These are phyloP conservation scores for Tokudaia muenninki DNA, from an alignment of 2,797 vertebrate genomes.

Conservation along the genomic window DNA sequence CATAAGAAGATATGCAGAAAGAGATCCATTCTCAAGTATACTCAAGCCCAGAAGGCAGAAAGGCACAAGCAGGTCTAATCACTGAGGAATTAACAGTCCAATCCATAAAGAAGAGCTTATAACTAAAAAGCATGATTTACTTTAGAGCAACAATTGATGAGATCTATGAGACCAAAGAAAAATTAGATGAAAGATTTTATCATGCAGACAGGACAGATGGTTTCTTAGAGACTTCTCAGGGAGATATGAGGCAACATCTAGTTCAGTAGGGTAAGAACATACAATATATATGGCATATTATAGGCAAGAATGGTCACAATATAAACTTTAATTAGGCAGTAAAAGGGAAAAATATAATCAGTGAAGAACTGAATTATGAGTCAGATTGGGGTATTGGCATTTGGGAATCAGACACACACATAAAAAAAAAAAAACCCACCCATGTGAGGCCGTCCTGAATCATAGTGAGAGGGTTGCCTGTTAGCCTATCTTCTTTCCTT, in stretches of 20 bases:
- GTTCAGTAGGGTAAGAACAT: background rate
- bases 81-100: background rate
- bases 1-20: background rate
- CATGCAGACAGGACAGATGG: background rate
- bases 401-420: background rate
- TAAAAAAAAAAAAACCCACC: too few relatives aligned
- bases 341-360: background rate
- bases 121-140: background rate
- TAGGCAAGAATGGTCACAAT: background rate
- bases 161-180: background rate
- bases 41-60: too few relatives aligned
- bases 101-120: background rate
- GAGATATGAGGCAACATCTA: background rate
- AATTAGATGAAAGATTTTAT: background rate
- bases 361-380: background rate
- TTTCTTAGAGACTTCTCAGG: background rate
- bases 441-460: background rate
- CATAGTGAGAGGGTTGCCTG: background rate
- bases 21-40: background rate
- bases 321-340: background rate
- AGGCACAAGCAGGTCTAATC: background rate
- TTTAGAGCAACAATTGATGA: background rate
- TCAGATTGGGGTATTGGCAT: background rate
- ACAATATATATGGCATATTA: background rate
- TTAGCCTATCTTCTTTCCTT: background rate